These are phyloP conservation scores for Acanthaster planci DNA, from an alignment of 35 echinoderm and acorn worm genomes.

Conservation along the genomic window DNA sequence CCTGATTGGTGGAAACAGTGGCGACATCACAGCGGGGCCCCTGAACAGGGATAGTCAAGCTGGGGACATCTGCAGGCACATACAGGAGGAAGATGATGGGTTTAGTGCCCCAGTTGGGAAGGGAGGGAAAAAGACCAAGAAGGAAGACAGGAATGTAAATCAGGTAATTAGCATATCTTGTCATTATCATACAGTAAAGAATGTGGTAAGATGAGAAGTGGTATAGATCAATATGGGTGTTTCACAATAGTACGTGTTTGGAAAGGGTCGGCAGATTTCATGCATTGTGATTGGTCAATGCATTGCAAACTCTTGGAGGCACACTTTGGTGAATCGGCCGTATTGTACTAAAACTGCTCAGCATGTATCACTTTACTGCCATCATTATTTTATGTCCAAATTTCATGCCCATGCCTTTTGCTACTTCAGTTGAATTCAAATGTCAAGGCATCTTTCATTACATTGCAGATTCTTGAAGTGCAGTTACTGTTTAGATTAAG, in stretches of 20 bases:
- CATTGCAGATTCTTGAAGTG: constrained; percentile 58
- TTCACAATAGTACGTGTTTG: no score
- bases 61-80: constrained; percentile 53
- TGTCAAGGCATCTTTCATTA: neutral
- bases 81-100: constrained; percentile 63
- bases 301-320: no score
- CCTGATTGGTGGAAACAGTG: constrained; percentile 49
- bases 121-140: constrained; percentile 55
- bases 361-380: neutral
- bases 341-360: neutral
- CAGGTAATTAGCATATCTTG: constrained; percentile 14
- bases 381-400: neutral
- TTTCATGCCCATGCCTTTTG: neutral
- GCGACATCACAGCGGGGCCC: constrained; percentile 40
- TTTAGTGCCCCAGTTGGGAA: constrained; percentile 25
- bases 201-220: no score
- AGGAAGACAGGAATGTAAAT: constrained; percentile 25
- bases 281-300: no score
- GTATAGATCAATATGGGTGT: neutral
- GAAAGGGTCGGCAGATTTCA: no score
- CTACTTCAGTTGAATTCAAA: neutral
- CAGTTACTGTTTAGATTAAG: constrained; percentile 58
- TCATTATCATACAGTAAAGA: neutral
- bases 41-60: constrained; percentile 43
- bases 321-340: no score